A percentile compares a stretch with the other conserved stretches of the same genome.
Conservation (phyloP, 2,797 vertebrate species). For the Monodelphis domestica region DNA sequence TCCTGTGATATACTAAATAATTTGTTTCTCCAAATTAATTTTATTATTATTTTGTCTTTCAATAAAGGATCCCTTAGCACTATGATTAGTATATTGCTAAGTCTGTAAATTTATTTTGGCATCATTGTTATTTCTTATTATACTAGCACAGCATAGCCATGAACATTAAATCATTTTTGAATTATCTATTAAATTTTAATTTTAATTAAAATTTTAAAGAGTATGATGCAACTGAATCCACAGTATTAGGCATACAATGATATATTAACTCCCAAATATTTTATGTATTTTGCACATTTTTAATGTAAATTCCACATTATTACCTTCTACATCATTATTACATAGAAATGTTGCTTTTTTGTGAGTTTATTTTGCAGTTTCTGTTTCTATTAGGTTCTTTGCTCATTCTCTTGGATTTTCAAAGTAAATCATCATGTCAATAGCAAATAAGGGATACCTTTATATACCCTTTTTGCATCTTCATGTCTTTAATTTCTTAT, state of each 20-base stretch:
- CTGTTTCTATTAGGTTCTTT: neutral
- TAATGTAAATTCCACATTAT: neutral
- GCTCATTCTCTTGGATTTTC: neutral
- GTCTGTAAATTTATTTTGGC: neutral
- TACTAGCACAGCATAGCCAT: neutral
- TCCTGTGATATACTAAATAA: neutral
- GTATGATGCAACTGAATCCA: neutral
- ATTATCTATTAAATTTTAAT: neutral
- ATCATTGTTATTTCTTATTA: neutral
- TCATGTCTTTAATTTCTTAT: neutral
- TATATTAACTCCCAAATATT: neutral
- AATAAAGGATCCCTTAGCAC: neutral
- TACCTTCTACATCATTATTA: neutral
- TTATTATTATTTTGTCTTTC: neutral
- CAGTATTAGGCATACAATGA: neutral
- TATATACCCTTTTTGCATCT: neutral
- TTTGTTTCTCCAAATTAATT: neutral
- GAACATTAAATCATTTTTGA: neutral
- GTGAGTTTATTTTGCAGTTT: neutral
- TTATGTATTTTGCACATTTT: neutral
- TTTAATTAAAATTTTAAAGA: too few relatives aligned
- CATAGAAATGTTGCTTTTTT: neutral
- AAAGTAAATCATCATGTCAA: neutral
- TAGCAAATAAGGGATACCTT: neutral
- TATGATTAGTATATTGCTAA: neutral